Percentiles rank a stretch among this genome's conserved stretches.
Evolutionary conservation across 2,113 vertebrate species (phyloP).

Genomic region (Labeo catla): DNA sequence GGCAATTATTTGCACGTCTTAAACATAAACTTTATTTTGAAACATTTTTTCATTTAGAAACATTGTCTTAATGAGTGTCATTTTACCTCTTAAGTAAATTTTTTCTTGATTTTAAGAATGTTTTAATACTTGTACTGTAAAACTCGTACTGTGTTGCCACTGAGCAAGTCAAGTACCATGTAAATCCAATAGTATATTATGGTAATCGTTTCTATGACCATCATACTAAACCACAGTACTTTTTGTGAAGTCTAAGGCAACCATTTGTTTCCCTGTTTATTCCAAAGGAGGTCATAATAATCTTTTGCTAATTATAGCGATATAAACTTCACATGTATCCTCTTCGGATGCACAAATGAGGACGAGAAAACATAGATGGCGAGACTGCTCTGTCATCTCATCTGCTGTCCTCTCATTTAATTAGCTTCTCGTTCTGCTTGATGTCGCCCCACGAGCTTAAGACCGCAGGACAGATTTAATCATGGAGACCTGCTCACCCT

Average conservation of each 20-base stretch:
- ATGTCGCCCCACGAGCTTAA: conserved; percentile 48
- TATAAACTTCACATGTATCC: conserved; percentile 17
- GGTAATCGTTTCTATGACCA: not conserved
- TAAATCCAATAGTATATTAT: not conserved
- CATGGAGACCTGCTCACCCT: conserved; percentile 29
- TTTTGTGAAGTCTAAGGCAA: not conserved
- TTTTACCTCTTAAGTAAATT: too few species aligned
- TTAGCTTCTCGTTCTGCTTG: conserved; percentile 55
- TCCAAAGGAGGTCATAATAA: conserved; percentile 30
- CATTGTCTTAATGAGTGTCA: too few species aligned
- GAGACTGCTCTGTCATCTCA: conserved; percentile 50
- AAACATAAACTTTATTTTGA: too few species aligned
- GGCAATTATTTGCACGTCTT: too few species aligned
- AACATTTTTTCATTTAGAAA: too few species aligned
- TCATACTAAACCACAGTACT: not conserved
- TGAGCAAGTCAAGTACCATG: not conserved
- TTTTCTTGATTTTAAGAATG: too few species aligned
- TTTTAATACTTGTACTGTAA: too few species aligned
- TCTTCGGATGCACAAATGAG: conserved; percentile 39
- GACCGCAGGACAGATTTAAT: conserved; percentile 48
- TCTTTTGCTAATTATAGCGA: conserved; percentile 28
- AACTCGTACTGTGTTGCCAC: too few species aligned
- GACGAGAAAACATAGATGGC: conserved; percentile 6
- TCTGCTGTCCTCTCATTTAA: conserved; percentile 57
- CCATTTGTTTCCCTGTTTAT: not conserved